These are phyloP conservation scores for Elephas maximus DNA, from an alignment of 2,113 vertebrate species.

Conservation along the genomic window DNA sequence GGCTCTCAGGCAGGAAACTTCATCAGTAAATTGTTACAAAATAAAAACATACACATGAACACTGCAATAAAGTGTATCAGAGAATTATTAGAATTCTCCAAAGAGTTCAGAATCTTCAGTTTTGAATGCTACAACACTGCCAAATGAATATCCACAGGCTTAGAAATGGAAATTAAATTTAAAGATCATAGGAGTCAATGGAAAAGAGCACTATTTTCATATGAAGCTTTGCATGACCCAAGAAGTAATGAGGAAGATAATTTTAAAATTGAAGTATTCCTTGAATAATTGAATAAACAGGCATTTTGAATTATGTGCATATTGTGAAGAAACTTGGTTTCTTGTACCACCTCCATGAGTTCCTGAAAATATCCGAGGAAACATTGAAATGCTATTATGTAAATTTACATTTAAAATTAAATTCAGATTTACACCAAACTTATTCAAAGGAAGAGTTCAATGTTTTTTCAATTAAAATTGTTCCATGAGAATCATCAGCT, in stretches of 20 bases:
- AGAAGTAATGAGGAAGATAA: conserved; percentile 1
- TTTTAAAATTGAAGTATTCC: conserved; percentile 35
- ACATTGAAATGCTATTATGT: not conserved
- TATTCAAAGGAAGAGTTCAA: conserved; percentile 19
- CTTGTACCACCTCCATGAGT: not conserved
- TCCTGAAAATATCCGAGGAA: not conserved
- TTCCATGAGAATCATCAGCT: not conserved
- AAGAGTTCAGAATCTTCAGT: not conserved
- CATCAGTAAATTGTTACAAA: not conserved
- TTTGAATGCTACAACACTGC: conserved; percentile 15
- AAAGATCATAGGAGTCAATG: not conserved
- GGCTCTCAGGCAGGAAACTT: not conserved
- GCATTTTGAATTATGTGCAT: conserved; percentile 13
- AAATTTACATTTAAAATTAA: conserved; percentile 31
- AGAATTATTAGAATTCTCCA: not conserved
- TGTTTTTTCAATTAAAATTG: conserved; percentile 1
- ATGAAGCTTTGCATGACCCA: not conserved
- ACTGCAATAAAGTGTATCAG: not conserved
- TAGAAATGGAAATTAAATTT: conserved; percentile 20
- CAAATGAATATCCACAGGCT: not conserved
- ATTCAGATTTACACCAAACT: conserved; percentile 21
- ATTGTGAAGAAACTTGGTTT: not conserved
- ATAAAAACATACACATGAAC: not conserved
- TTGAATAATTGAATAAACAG: not conserved
- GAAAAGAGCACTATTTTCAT: not conserved